phyloP scores from a whole-genome alignment of 2,113 vertebrate genomes.

The Cochlearius cochlearius region DNA sequence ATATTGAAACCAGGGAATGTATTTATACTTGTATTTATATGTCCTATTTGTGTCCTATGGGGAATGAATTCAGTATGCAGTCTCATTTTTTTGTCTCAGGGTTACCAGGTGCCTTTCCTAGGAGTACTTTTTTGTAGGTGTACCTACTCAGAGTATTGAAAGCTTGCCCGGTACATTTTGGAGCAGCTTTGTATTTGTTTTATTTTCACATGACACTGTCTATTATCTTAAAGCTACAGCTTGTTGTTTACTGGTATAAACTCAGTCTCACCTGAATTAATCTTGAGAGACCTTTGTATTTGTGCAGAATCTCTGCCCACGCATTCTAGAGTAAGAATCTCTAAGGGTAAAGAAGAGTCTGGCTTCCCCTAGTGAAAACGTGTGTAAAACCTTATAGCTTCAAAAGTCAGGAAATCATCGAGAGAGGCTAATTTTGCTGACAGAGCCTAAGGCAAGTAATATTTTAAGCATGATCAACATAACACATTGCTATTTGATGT shows the following conservation, averaged over 20 bases:
- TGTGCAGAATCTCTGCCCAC: background rate
- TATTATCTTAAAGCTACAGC: background rate
- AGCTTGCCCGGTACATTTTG: background rate
- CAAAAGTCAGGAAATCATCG: background rate
- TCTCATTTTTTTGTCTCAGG: background rate
- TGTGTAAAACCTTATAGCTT: background rate
- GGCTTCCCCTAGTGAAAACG: background rate
- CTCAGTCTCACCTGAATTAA: background rate
- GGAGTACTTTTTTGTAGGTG: background rate
- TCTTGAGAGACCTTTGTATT: background rate
- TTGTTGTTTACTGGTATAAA: background rate
- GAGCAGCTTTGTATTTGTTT: background rate
- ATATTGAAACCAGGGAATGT: background rate
- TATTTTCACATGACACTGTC: background rate
- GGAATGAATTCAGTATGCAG: background rate
- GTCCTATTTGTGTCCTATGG: background rate
- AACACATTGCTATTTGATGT: background rate
- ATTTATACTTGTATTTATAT: background rate
- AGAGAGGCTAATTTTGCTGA: constrained; percentile 2
- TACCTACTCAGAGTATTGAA: background rate
- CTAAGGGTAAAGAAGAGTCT: background rate
- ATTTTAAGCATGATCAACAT: background rate
- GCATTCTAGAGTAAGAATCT: background rate
- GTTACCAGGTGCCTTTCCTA: background rate
- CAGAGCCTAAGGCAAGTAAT: background rate